Percentiles rank a stretch among this genome's conserved stretches.
Evolutionary conservation across 2,888 invertebrate species (phyloP).

Genomic region (Silvanus unidentatus): DNA sequence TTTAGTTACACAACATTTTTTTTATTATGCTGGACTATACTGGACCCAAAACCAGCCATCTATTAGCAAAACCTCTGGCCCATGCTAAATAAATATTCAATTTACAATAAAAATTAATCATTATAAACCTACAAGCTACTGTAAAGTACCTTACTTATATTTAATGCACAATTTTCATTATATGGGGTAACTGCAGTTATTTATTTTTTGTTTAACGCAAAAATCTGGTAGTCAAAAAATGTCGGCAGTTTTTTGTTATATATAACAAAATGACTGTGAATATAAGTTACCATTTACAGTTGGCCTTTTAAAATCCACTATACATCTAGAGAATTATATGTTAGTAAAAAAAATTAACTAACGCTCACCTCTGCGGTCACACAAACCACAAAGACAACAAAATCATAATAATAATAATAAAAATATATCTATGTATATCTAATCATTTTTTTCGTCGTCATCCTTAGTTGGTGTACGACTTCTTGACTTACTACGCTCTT

Average conservation of each 20-base stretch:
- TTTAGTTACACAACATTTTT: neutral
- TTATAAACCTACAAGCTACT: constrained; percentile 13
- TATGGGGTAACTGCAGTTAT: too few relatives aligned
- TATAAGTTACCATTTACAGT: too few relatives aligned
- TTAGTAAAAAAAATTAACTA: too few relatives aligned
- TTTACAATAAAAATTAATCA: constrained; percentile 8
- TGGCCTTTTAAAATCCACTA: too few relatives aligned
- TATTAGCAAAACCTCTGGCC: constrained; percentile 31
- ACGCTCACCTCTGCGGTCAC: too few relatives aligned
- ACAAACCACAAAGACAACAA: too few relatives aligned
- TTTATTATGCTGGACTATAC: constrained; percentile 1
- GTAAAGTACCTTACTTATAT: constrained; percentile 13
- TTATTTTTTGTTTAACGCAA: too few relatives aligned
- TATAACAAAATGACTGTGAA: too few relatives aligned
- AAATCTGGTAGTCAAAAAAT: too few relatives aligned
- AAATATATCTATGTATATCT: constrained; percentile 9
- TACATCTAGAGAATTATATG: neutral
- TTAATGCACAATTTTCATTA: too few relatives aligned
- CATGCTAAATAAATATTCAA: constrained; percentile 27
- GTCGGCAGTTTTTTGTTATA: too few relatives aligned
- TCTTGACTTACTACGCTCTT: constrained; percentile 52
- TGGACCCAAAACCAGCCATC: constrained; percentile 36
- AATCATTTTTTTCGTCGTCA: constrained; percentile 29
- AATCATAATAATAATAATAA: too few relatives aligned
- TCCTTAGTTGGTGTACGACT: constrained; percentile 34